Evolutionary conservation across 2,113 vertebrate species (phyloP), one percentile per base, ranked within the genome.

Genomic region (Tragelaphus imberbis): DNA sequence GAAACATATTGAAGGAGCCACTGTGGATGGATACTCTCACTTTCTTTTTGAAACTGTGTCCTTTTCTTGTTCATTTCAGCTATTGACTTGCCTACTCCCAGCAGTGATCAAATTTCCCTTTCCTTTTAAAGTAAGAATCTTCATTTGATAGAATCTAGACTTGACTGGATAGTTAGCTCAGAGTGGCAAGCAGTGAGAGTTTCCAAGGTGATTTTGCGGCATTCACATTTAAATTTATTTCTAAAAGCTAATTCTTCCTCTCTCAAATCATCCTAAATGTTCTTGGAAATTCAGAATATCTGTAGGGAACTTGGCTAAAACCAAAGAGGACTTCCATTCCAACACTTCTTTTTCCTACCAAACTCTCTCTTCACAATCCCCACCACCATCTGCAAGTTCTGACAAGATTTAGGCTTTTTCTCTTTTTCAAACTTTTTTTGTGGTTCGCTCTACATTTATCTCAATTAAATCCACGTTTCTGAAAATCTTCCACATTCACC

Each of bases 131-230:
- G 77, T 51, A 90, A 94, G 87, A 93, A 81, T 97, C 96, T 97
- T 96, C 82, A 58, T 80, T 95, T 90, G 97, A 98, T 97, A 98
- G 94, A 85, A 97, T 97, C 97, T 95, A 90, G 86, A 95, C 97
- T 75, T 86, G 77, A 86, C 75, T 94, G 77, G 84, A 68, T 89
- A 71, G 86, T 88, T 88, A 97, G 56, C 55, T 96, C 75, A 28
- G 40, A 90, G 68, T 33, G 49, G 19, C 33, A 81, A 95, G 88
- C 40, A 71, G 10, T 53, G 13, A 79, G 85, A 68, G n/a, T 92
- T 96, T 94, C 63, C 59, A 90, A 95, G 81, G 47, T 63, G 7
- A n/a, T 71, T 84, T 88, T 80, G 30, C 68, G 15, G 77, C 33
- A 97, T 96, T 96, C 91, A 84, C 51, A 96, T 96, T 96, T 85